A percentile compares a stretch with the other conserved stretches of the same genome.
Evolutionary conservation across 37 sponge, comb jelly and placozoan species (phyloP).

Genomic region (Trichoplax adhaerens): DNA sequence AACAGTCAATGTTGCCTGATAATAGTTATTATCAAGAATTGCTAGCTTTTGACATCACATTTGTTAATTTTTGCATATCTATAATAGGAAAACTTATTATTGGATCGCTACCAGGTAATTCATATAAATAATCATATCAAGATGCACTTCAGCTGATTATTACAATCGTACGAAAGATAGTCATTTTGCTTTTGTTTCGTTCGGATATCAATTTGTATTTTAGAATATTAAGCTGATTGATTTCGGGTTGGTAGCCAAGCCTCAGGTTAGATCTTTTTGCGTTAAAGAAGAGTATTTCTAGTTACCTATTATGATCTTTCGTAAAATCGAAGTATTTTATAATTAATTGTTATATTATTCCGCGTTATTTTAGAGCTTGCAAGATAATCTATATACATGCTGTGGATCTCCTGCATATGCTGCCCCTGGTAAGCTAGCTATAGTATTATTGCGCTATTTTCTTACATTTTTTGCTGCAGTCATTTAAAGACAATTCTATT

Average conservation of each 20-base stretch:
- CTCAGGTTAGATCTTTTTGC: slow-evolving; percentile 26
- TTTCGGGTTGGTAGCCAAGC: slow-evolving; percentile 77
- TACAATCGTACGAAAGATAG: too few relatives aligned
- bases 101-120: slow-evolving; percentile 45
- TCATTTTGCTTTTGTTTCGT: too few relatives aligned
- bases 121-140: too few relatives aligned
- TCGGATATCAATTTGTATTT: too few relatives aligned
- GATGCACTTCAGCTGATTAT: too few relatives aligned
- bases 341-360: background rate
- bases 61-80: background rate
- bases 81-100: slow-evolving; percentile 64
- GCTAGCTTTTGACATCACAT: background rate
- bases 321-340: background rate
- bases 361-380: slow-evolving; percentile 16
- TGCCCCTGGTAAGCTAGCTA: slow-evolving; percentile 54
- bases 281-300: background rate
- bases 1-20: too few relatives aligned
- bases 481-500: too few relatives aligned
- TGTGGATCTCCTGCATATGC: slow-evolving; percentile 95
- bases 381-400: slow-evolving; percentile 54
- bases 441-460: too few relatives aligned
- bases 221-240: slow-evolving; percentile 75
- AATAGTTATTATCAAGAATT: too few relatives aligned
- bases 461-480: too few relatives aligned
- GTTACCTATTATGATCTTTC: background rate